A percentile compares a stretch with the other conserved stretches of the same genome.
These are phyloP conservation scores for Drosophila yooni DNA, from an alignment of 2,888 invertebrate genomes.

Conservation along the genomic window DNA sequence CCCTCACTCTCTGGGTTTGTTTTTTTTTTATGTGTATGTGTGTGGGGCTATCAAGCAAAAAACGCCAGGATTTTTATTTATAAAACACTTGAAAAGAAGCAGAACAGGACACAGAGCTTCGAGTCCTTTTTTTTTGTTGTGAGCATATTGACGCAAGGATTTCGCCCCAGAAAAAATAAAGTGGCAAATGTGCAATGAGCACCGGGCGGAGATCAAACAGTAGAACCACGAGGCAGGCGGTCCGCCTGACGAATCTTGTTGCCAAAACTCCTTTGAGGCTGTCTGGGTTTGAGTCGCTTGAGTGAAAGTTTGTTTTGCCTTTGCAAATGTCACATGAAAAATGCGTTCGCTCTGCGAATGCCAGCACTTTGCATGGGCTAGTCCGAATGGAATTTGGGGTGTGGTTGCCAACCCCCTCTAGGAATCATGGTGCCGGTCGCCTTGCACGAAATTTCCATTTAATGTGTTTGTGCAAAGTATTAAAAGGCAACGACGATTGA, in stretches of 20 bases:
- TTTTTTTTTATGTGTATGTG: constrained; percentile 6
- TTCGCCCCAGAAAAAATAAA: constrained; percentile 45
- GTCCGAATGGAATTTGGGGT: background rate
- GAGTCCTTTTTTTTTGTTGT: constrained; percentile 40
- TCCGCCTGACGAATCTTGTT: constrained; percentile 27
- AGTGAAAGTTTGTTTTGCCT: constrained; percentile 73
- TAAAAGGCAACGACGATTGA: constrained; percentile 80
- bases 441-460: constrained; percentile 77
- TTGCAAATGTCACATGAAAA: constrained; percentile 80
- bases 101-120: constrained; percentile 50
- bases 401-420: constrained; percentile 7
- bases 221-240: constrained; percentile 38
- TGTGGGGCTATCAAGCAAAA: constrained; percentile 47
- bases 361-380: constrained; percentile 70
- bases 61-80: constrained; percentile 67
- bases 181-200: constrained; percentile 66
- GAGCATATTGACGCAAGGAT: constrained; percentile 72
- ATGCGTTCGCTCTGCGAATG: constrained; percentile 75
- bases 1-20: background rate
- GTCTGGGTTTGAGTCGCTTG: constrained; percentile 46
- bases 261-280: constrained; percentile 47
- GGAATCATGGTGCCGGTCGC: constrained; percentile 42
- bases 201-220: constrained; percentile 71
- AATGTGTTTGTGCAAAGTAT: constrained; percentile 76
- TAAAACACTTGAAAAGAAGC: constrained; percentile 74